Conservation (phyloP, 2,888 invertebrate species). For the Plusia festucae region DNA sequence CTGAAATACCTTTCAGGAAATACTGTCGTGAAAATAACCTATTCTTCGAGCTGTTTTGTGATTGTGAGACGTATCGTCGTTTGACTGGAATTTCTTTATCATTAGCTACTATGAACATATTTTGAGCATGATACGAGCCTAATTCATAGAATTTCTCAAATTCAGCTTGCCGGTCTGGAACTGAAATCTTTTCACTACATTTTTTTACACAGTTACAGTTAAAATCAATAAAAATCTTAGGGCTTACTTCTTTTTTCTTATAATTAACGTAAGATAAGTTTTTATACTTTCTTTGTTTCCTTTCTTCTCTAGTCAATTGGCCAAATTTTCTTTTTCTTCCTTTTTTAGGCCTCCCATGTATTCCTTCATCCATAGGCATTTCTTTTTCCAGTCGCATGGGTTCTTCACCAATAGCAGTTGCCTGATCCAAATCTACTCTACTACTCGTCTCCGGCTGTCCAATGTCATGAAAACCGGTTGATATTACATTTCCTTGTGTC, state of each 20-base stretch:
- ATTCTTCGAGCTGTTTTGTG: slow-evolving; percentile 18
- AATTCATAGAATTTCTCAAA: slow-evolving; percentile 27
- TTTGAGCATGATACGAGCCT: slow-evolving; percentile 27
- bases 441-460: too few species aligned
- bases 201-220: slow-evolving; percentile 19
- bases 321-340: slow-evolving; percentile 32
- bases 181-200: slow-evolving; percentile 20
- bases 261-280: slow-evolving; percentile 24
- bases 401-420: slow-evolving; percentile 7
- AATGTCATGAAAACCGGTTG: too few species aligned
- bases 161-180: slow-evolving; percentile 10
- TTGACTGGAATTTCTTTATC: slow-evolving; percentile 17
- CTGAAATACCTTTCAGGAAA: slow-evolving; percentile 14
- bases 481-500: too few species aligned
- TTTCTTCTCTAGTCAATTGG: slow-evolving; percentile 24
- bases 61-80: slow-evolving; percentile 8
- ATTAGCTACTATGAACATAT: slow-evolving; percentile 11
- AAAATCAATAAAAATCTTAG: slow-evolving; percentile 25
- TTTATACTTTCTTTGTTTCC: slow-evolving; percentile 29
- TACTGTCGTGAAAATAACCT: slow-evolving; percentile 20
- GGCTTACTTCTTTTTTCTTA: slow-evolving; percentile 10
- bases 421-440: slow-evolving; percentile 2
- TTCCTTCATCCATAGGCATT: too few species aligned
- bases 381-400: too few species aligned
- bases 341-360: slow-evolving; percentile 15